Conservation (phyloP, 2,888 invertebrate species). For the Crepidodera aurea region DNA sequence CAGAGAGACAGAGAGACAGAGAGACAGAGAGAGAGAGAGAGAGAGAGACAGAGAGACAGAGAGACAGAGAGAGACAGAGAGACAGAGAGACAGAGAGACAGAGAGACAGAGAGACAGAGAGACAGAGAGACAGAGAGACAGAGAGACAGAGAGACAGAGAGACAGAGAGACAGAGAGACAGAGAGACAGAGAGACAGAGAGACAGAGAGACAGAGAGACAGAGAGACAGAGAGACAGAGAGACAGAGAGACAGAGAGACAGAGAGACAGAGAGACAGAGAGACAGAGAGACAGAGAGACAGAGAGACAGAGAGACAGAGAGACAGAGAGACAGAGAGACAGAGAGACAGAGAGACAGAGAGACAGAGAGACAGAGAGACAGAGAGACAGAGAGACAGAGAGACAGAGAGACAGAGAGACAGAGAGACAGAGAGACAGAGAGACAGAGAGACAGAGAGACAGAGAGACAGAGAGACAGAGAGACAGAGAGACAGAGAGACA, state of each 20-base stretch:
- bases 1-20: conserved; percentile 20
- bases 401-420: conserved; percentile 16
- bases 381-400: conserved; percentile 19
- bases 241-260: conserved; percentile 31
- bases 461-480: conserved; percentile 20
- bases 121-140: conserved; percentile 31
- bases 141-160: conserved; percentile 31
- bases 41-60: conserved; percentile 14
- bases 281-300: conserved; percentile 31
- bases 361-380: conserved; percentile 19
- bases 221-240: conserved; percentile 30
- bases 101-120: conserved; percentile 30
- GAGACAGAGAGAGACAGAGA: conserved; percentile 24
- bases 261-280: conserved; percentile 31
- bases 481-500: conserved; percentile 18
- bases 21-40: conserved; percentile 20
- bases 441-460: conserved; percentile 18
- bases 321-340: conserved; percentile 19
- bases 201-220: conserved; percentile 31
- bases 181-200: conserved; percentile 30
- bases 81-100: conserved; percentile 31
- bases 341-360: conserved; percentile 16
- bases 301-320: conserved; percentile 25
- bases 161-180: conserved; percentile 31
- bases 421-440: conserved; percentile 19